Conservation (phyloP, 2,888 invertebrate genomes). For the Caenorhabditis zanzibari region DNA sequence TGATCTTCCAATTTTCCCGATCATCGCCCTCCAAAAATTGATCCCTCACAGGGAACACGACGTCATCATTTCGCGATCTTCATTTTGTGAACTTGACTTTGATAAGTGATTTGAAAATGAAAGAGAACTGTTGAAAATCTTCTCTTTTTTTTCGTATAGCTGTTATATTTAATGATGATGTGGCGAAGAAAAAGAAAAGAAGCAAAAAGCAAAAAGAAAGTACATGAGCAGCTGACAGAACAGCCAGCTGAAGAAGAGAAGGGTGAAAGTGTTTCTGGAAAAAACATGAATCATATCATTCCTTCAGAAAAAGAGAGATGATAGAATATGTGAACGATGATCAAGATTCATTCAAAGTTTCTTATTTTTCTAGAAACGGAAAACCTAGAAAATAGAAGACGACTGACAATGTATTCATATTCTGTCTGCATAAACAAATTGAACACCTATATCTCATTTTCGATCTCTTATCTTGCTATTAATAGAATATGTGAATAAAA, state of each 20-base stretch:
- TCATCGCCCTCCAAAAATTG: slow-evolving; percentile 16
- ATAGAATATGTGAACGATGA: slow-evolving; percentile 12
- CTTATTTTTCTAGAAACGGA: not conserved
- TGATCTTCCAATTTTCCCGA: slow-evolving; percentile 45
- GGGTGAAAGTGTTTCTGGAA: slow-evolving; percentile 24
- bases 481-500: not conserved
- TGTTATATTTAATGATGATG: slow-evolving; percentile 14
- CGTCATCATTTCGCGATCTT: slow-evolving; percentile 52
- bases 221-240: slow-evolving; percentile 30
- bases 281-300: slow-evolving; percentile 41
- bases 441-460: slow-evolving; percentile 20
- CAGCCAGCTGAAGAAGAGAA: slow-evolving; percentile 12
- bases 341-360: not conserved
- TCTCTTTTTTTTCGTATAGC: slow-evolving; percentile 38
- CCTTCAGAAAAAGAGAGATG: slow-evolving; percentile 24
- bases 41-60: slow-evolving; percentile 55
- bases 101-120: slow-evolving; percentile 18
- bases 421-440: slow-evolving; percentile 31
- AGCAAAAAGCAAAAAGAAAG: slow-evolving; percentile 18
- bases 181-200: not conserved
- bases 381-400: slow-evolving; percentile 11
- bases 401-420: slow-evolving; percentile 7
- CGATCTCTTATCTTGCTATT: slow-evolving; percentile 19
- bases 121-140: not conserved
- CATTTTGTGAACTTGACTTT: slow-evolving; percentile 61